Base-by-base conservation (phyloP, 2,797 vertebrate species). In the Pseudochaenichthys georgianus region DNA sequence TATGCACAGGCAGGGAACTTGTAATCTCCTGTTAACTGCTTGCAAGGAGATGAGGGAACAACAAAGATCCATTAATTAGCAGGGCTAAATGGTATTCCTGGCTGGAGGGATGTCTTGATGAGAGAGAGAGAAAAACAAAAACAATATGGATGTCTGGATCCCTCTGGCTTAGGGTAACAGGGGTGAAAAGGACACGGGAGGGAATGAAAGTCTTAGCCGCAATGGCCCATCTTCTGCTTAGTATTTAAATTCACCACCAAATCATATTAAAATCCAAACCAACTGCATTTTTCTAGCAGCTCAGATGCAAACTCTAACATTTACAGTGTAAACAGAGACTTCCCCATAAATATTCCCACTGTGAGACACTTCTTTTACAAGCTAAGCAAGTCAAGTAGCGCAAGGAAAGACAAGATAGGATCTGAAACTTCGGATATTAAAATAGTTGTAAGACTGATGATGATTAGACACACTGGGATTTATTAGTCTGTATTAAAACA, bases 41-140 rank as follows among this genome's bases (percentile, higher is more conserved):
- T 81, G 80, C 83, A 63, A 81, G 59, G 75, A 90, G 86, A 83
- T 79, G 77, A 88, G 86, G 86, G 87, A 92, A 88, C 90, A 87
- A 88, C 88, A 90, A 81, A 87, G 87, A 79, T 86, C 81, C 87
- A 87, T 89, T 91, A 87, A 94, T 94, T 92, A 93, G 83, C 75
- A 5, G 50, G 55, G 77, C 82, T 91, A 84, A 91, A 91, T 82
- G 73, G 68, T 75, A 46, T 75, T 90, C 79, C 77, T 82, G 54
- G 87, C 83, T 84, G 66, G 70, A 82, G 77, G 78, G 85, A 87
- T 78, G 87, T 85, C 80, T 81, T 69, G 68, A 81, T 74, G 82
- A 73, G 52, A 67, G 28, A 51, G 28, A 15, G 43, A 17, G 31
- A 17, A 60, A 78, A 74, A 69, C 34, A 66, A 6, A 0, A 77